Evolutionary conservation across 1,140 invertebrate species (phyloP), one percentile per base, ranked within the genome.

Genomic region (Mylabris phalerata): DNA sequence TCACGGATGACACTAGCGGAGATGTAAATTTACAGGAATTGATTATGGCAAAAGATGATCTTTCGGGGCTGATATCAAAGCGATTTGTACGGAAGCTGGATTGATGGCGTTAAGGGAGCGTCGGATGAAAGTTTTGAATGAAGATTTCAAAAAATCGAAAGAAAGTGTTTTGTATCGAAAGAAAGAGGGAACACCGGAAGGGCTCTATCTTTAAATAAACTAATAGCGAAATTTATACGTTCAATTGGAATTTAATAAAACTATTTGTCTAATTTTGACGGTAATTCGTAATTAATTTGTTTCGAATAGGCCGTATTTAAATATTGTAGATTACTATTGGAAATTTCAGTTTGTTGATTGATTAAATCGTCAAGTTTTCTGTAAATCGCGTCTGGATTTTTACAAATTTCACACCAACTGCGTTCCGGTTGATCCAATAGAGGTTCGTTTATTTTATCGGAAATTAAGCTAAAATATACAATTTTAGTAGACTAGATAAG

Each of bases 1-100:
- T 92, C 90, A 9, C 84, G 93, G 59, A 99, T 99, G 98, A 99
- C 96, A 1, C 78, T 99, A 24, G 88, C 95, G 38, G 89, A 63
- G 96, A 99, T 80, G 98, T 99, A 4, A 96, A 98, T 73, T 80
- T 99, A 4, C 93, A 95, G 60, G 98, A 99, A 74, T 83, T 98
- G 26, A 97, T 99, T 52, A 96, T 98, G 91, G 91, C 97, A 3
- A 99, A 99, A 74, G 98, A 99, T 83, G 98, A 99, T 80, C 82
- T 99, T 0, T 98, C 95, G 48, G 98, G 24, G 98, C 98, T 67
- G 88, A 92, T 72, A 92, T 92, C 60, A 92, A 92, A 76, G 97
- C 98, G n/a, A 98, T 99, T 71, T 99, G 98, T 77, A 99, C 98
- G 6, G 98, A 99, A 80, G 97, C 95, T 56, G 98, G 98, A 62